phyloP scores from a whole-genome alignment of 2,888 invertebrate species.

The Heteropelma amictum region DNA sequence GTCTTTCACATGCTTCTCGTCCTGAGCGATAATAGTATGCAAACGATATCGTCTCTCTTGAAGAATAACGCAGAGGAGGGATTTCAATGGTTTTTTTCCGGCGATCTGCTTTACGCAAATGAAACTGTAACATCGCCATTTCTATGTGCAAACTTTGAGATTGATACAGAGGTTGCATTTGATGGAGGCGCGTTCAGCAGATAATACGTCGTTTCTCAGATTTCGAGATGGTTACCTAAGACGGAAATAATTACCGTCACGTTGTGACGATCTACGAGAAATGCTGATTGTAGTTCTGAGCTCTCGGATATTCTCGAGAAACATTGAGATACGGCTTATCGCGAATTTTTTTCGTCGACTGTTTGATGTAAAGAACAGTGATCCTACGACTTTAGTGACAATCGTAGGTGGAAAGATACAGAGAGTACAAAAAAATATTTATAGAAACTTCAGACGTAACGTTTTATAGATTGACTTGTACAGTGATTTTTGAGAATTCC shows the following conservation, averaged over 20 bases:
- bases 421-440: too few relatives aligned
- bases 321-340: slow-evolving; percentile 46
- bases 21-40: neutral
- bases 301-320: slow-evolving; percentile 16
- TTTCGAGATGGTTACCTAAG: slow-evolving; percentile 19
- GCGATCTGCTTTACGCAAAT: slow-evolving; percentile 6
- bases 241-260: neutral
- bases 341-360: slow-evolving; percentile 26
- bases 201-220: slow-evolving; percentile 9
- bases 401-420: neutral
- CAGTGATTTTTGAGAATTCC: too few relatives aligned
- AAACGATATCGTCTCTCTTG: too few relatives aligned
- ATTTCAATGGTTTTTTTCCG: neutral
- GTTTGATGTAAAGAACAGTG: slow-evolving; percentile 4
- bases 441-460: too few relatives aligned
- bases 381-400: neutral
- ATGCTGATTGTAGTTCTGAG: slow-evolving; percentile 28
- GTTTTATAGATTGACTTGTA: too few relatives aligned
- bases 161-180: slow-evolving; percentile 1
- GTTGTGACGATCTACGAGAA: slow-evolving; percentile 2
- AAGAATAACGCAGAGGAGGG: neutral
- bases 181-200: neutral
- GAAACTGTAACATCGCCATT: neutral
- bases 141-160: neutral
- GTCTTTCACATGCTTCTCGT: neutral